phyloP scores from a whole-genome alignment of 2,113 vertebrate species.

The Gallinago undulata region DNA sequence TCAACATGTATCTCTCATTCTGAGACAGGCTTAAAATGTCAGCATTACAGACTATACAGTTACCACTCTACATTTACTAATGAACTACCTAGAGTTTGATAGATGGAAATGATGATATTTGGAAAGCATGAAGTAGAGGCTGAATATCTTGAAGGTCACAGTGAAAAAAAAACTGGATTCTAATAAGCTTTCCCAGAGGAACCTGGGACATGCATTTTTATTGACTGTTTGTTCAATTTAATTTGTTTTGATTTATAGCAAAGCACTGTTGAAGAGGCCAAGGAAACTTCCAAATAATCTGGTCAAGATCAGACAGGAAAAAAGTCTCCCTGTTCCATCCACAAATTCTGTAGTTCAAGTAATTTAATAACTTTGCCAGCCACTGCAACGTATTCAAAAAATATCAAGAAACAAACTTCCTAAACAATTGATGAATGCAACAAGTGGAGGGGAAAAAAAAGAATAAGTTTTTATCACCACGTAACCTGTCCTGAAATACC shows the following conservation, averaged over 20 bases:
- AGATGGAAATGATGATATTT: neutral
- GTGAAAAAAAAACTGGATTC: neutral
- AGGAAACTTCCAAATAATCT: constrained; percentile 2
- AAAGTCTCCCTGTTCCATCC: neutral
- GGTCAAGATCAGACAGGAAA: neutral
- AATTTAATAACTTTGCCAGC: neutral
- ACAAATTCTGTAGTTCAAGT: neutral
- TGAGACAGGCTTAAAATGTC: neutral
- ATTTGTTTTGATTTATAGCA: constrained; percentile 9
- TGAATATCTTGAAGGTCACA: neutral
- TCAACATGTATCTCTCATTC: neutral
- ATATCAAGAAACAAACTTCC: neutral
- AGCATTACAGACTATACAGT: neutral
- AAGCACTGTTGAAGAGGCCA: neutral
- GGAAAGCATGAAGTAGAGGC: neutral
- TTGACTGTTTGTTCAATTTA: neutral
- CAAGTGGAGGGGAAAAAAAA: neutral
- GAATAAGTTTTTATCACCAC: neutral
- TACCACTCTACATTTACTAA: neutral
- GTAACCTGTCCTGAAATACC: neutral
- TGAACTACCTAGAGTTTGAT: neutral
- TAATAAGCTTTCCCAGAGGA: neutral
- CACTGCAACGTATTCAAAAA: neutral
- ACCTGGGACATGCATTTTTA: neutral
- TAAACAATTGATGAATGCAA: neutral